Conservation (phyloP, 2,888 invertebrate species). For the Drosophila pseudotalamancana region DNA sequence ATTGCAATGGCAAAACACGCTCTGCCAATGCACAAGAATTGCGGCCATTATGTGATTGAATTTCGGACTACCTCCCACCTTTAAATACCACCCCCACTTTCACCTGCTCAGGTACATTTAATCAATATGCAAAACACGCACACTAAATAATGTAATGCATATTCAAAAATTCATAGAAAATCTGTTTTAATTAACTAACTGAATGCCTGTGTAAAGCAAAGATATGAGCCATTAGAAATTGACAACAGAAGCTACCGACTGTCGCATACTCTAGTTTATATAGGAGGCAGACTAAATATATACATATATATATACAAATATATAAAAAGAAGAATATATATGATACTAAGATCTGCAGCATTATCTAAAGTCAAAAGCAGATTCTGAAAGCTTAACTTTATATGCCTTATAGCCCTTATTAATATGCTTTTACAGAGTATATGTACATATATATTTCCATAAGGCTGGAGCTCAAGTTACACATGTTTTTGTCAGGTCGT, state of each 20-base stretch:
- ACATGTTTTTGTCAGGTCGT: no score
- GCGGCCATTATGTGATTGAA: conserved; percentile 23
- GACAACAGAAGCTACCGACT: not conserved
- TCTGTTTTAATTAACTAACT: conserved; percentile 4
- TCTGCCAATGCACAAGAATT: conserved; percentile 8
- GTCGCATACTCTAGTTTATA: not conserved
- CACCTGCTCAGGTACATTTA: conserved; percentile 3
- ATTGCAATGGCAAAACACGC: conserved; percentile 41
- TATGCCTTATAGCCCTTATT: no score
- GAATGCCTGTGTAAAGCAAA: not conserved
- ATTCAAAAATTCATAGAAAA: not conserved
- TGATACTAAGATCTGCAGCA: no score
- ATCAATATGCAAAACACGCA: conserved; percentile 8
- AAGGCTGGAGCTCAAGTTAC: no score
- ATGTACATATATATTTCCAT: no score
- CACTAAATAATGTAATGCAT: not conserved
- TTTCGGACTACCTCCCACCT: not conserved
- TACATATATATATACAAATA: no score
- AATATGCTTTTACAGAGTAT: no score
- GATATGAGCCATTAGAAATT: not conserved
- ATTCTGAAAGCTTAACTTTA: no score
- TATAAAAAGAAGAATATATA: no score
- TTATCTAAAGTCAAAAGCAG: no score
- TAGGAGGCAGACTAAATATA: no score
- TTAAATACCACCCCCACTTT: not conserved